These are phyloP conservation scores for Salmo trutta DNA, from an alignment of 2,797 vertebrate genomes.

Conservation along the genomic window DNA sequence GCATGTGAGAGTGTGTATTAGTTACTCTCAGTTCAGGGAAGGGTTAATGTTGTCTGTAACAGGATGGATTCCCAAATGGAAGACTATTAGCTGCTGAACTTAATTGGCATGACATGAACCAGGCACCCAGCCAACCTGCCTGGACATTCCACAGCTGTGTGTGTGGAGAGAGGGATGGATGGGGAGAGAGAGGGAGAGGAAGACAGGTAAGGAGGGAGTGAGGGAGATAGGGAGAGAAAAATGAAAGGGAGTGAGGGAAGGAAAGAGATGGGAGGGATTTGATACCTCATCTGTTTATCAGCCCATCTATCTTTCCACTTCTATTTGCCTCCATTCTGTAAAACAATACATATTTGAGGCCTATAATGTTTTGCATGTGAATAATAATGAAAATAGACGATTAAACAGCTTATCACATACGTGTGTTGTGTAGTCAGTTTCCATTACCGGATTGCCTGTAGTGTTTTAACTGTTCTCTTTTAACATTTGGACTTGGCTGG, in stretches of 20 bases:
- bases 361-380: conserved; percentile 13
- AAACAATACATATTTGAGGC: conserved; percentile 1
- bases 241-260: conserved; percentile 18
- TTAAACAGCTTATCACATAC: background rate
- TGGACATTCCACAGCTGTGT: conserved; percentile 44
- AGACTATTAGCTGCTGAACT: conserved; percentile 69
- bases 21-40: conserved; percentile 48
- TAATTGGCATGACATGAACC: conserved; percentile 69
- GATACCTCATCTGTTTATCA: conserved; percentile 47
- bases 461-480: too few species aligned
- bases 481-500: conserved; percentile 2
- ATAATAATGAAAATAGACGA: background rate
- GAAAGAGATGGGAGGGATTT: conserved; percentile 17
- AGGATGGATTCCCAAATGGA: conserved; percentile 65
- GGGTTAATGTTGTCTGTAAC: conserved; percentile 63
- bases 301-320: conserved; percentile 27
- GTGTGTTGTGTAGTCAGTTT: conserved; percentile 44
- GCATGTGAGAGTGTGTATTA: conserved; percentile 30
- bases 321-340: conserved; percentile 19
- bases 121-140: conserved; percentile 59
- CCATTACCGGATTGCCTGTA: conserved; percentile 54
- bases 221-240: conserved; percentile 10
- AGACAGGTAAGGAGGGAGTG: background rate
- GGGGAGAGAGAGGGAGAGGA: background rate
- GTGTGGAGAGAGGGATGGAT: conserved; percentile 15